Base-by-base conservation (phyloP, 2,797 vertebrate species). In the Orientallactaga sibirica region DNA sequence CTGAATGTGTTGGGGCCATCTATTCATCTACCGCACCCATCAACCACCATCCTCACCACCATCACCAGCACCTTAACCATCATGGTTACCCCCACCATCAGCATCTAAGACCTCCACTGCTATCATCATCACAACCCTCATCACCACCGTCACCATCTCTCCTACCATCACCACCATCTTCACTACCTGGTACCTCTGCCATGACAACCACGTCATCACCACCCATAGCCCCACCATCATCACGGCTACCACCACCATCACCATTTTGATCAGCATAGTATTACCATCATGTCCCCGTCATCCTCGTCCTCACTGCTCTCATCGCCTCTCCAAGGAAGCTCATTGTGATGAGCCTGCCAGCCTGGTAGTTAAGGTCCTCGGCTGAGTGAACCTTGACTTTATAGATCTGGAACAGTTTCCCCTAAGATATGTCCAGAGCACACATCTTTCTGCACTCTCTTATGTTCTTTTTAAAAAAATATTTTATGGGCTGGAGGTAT, bases 291-390 rank as follows among this genome's bases (percentile, higher is more conserved):
- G 48, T 48, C 61, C 61, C 64, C 64, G 25, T 66, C 24, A 66
- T 25, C 24, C 3, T 20, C 52, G 61, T 15, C 22, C 24, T 7
- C 33, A 12, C 29, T 58, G 33, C n/a, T 33, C 18, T 37, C 55
- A 25, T 37, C 81, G 37, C 37, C 25, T 27, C 8, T 81, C 37
- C 4, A 25, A 43, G 75, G 70, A 66, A 82, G 11, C 24, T 5
- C 15, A 19, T 75, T 37, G 20, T 62, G 25, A 2, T 19, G 25
- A 29, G 8, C 9, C 33, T 16, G 1, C 0, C 14, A 66, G 1
- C 43, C 22, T 62, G 82, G 3, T 11, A 1, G n/a, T 37, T 18
- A 71, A 19, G 29, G 70, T 18, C 3, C 55, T 33, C 9, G 15
- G 48, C 33, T 41, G 52, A 61, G 24, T 3, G 33, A 64, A 37